phyloP scores from a whole-genome alignment of 2,888 invertebrate species.

The Lithophane leautieri region DNA sequence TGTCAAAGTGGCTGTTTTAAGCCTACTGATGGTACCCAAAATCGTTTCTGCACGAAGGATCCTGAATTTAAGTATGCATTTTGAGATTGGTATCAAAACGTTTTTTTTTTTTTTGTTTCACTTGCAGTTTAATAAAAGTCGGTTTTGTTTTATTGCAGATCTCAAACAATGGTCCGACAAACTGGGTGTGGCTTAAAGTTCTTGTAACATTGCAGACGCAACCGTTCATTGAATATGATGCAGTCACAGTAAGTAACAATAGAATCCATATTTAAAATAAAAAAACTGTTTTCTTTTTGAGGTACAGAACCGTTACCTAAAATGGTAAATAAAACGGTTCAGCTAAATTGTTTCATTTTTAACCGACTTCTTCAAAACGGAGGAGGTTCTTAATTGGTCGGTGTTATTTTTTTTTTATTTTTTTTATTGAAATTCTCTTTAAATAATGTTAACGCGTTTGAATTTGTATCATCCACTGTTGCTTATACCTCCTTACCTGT shows the following conservation, averaged over 20 bases:
- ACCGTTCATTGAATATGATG: conserved; percentile 19
- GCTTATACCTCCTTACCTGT: too few species aligned
- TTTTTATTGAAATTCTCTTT: not conserved
- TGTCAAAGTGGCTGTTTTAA: too few species aligned
- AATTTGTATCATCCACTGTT: not conserved
- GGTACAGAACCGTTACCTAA: too few species aligned
- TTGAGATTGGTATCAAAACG: not conserved
- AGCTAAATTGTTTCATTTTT: not conserved
- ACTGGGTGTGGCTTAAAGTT: conserved; percentile 65
- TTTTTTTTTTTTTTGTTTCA: too few species aligned
- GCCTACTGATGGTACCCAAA: not conserved
- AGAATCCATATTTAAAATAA: not conserved
- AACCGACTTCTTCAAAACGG: too few species aligned
- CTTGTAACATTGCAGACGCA: conserved; percentile 36
- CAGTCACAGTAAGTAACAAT: conserved; percentile 23
- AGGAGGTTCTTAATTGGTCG: too few species aligned
- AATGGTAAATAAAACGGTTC: not conserved
- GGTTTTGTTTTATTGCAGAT: conserved; percentile 69
- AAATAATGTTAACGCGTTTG: not conserved
- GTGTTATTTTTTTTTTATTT: too few species aligned
- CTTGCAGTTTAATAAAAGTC: not conserved
- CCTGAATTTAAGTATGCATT: not conserved
- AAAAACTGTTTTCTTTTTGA: not conserved
- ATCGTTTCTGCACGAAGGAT: not conserved
- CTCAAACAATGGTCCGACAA: conserved; percentile 68